These are phyloP conservation scores for Congeria kusceri DNA, from an alignment of 2,888 invertebrate genomes.

Conservation along the genomic window DNA sequence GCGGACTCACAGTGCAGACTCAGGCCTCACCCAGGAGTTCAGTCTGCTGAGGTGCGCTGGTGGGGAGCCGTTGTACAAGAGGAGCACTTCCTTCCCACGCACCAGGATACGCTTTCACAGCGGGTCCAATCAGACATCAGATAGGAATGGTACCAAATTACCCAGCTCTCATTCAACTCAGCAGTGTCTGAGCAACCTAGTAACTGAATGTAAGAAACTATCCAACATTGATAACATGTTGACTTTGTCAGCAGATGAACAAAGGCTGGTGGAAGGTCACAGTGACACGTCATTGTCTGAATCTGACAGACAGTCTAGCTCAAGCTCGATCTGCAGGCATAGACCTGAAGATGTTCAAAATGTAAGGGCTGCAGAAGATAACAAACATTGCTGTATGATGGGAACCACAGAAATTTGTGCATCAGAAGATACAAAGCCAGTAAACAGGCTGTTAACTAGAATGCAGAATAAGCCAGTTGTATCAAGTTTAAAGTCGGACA, in stretches of 20 bases:
- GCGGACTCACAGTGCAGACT: constrained; percentile 48
- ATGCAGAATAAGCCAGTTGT: constrained; percentile 33
- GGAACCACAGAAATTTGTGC: no score
- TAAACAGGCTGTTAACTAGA: constrained; percentile 30
- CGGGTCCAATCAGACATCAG: constrained; percentile 32
- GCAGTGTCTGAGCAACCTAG: constrained; percentile 12
- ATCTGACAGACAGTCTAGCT: constrained; percentile 4
- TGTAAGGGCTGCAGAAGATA: neutral
- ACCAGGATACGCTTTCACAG: constrained; percentile 59
- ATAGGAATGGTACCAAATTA: constrained; percentile 4
- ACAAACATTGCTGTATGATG: neutral
- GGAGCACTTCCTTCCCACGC: constrained; percentile 57
- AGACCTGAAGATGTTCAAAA: neutral
- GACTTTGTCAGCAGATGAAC: constrained; percentile 53
- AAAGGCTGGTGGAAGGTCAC: constrained; percentile 35
- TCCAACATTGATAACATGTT: constrained; percentile 38
- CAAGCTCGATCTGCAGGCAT: neutral
- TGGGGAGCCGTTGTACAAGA: constrained; percentile 68
- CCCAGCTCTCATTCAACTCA: neutral
- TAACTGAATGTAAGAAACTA: constrained; percentile 10
- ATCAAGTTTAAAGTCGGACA: constrained; percentile 53
- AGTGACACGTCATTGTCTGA: constrained; percentile 50
- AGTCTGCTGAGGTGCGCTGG: constrained; percentile 57
- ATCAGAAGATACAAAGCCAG: constrained; percentile 4
- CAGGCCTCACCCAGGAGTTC: constrained; percentile 71